phyloP scores from a whole-genome alignment of 2,113 vertebrate species.

The Poicephalus meyeri region DNA sequence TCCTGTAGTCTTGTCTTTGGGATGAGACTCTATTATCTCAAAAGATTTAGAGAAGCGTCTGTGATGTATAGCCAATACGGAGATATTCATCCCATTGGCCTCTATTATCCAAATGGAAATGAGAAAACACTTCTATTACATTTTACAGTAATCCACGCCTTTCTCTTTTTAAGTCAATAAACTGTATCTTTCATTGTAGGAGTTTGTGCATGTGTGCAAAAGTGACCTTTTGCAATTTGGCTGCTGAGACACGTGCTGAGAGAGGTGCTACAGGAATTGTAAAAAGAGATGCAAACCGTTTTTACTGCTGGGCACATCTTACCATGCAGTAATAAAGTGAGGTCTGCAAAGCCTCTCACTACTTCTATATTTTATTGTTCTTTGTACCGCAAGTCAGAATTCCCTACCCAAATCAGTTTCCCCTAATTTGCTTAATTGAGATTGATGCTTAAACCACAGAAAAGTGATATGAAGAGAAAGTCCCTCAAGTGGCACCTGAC shows the following conservation, averaged over 20 bases:
- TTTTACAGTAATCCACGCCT: conserved; percentile 6
- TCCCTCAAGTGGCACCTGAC: not conserved
- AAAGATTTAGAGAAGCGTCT: conserved; percentile 19
- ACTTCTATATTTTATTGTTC: not conserved
- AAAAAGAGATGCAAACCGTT: not conserved
- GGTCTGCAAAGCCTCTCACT: not conserved
- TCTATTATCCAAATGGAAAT: conserved; percentile 31
- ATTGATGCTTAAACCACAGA: not conserved
- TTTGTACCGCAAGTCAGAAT: not conserved
- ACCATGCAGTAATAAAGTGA: not conserved
- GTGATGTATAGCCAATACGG: not conserved
- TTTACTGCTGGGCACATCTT: not conserved
- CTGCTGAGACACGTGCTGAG: not conserved
- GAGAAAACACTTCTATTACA: conserved; percentile 7
- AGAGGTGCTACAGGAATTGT: not conserved
- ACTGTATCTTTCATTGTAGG: not conserved
- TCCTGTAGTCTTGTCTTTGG: not conserved
- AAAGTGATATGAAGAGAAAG: not conserved
- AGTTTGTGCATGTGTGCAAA: not conserved
- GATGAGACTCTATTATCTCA: not conserved
- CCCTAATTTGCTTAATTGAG: not conserved
- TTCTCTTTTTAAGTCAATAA: conserved; percentile 36
- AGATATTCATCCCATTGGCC: conserved; percentile 3
- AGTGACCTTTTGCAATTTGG: not conserved
- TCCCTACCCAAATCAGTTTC: not conserved